These are phyloP conservation scores for Drosophila repleta DNA, from an alignment of 1,140 invertebrate genomes.

Conservation along the genomic window DNA sequence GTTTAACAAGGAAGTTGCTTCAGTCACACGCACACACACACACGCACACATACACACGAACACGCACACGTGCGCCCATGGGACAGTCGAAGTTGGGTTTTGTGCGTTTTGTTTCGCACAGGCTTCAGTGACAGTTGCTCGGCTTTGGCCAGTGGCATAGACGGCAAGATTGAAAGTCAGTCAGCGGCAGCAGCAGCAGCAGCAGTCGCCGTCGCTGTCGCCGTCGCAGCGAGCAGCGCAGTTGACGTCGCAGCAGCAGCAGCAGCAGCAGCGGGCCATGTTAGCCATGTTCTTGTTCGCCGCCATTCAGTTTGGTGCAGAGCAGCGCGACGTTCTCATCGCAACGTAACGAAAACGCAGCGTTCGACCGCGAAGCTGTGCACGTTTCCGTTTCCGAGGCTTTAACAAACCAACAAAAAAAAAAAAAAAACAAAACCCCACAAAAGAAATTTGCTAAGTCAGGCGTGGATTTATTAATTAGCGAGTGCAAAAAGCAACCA, in stretches of 20 bases:
- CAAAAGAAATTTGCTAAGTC: not conserved
- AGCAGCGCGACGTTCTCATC: constrained; percentile 57
- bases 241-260: constrained; percentile 16
- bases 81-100: constrained; percentile 18
- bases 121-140: constrained; percentile 32
- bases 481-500: not conserved
- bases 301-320: constrained; percentile 63
- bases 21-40: constrained; percentile 1
- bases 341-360: constrained; percentile 21
- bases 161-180: constrained; percentile 48
- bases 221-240: constrained; percentile 18
- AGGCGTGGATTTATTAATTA: constrained; percentile 39
- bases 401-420: constrained; percentile 36
- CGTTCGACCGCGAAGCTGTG: constrained; percentile 24
- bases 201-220: constrained; percentile 11
- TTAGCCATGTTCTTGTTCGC: constrained; percentile 42
- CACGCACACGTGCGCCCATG: constrained; percentile 4
- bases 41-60: not conserved
- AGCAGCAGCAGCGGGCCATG: constrained; percentile 16
- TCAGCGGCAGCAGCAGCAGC: constrained; percentile 10
- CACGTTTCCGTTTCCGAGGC: constrained; percentile 15
- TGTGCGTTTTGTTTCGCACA: constrained; percentile 18
- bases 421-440: not conserved
- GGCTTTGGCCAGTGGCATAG: constrained; percentile 23
- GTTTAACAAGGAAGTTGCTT: constrained; percentile 34